Conservation (phyloP, 2,113 vertebrate genomes). For the Phylloscopus whistleri region DNA sequence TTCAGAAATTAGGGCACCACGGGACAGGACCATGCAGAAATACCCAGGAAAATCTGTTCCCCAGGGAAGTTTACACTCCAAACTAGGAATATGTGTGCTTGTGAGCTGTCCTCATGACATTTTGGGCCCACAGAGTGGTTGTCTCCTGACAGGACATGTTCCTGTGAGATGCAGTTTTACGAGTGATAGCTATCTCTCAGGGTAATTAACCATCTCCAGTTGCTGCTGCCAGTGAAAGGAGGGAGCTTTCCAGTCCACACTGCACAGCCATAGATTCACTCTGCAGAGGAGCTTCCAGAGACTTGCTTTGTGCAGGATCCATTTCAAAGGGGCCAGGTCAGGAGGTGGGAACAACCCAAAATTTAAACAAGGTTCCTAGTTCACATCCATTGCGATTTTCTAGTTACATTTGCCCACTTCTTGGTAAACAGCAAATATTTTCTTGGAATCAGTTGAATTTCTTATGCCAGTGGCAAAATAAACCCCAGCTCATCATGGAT, state of each 20-base stretch:
- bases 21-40: neutral
- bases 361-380: neutral
- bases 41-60: neutral
- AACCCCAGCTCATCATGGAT: constrained; percentile 27
- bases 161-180: neutral
- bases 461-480: constrained; percentile 51
- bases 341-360: neutral
- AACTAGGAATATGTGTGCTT: neutral
- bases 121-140: neutral
- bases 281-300: neutral
- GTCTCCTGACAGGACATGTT: constrained; percentile 7
- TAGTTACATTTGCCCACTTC: neutral
- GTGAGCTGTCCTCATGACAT: neutral
- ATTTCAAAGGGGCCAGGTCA: neutral
- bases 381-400: neutral
- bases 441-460: constrained; percentile 31
- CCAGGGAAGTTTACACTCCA: neutral
- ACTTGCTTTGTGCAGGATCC: neutral
- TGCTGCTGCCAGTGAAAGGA: neutral
- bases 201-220: neutral
- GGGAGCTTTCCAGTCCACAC: neutral
- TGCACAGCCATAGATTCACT: neutral
- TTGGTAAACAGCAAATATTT: constrained; percentile 37
- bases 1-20: neutral
- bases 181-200: neutral